These are phyloP conservation scores for Drosophila insularis DNA, from an alignment of 1,140 invertebrate genomes.

Conservation along the genomic window DNA sequence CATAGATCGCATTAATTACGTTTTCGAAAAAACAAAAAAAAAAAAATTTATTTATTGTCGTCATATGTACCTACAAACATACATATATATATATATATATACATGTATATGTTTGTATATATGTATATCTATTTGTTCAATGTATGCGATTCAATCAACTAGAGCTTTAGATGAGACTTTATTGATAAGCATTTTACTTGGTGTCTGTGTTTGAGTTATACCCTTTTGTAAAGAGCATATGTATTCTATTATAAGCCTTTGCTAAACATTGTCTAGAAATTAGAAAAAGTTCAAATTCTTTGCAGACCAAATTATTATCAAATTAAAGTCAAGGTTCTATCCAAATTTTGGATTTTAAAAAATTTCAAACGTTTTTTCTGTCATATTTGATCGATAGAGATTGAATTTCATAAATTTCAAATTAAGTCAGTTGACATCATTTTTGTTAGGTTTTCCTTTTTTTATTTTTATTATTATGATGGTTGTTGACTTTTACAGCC, in stretches of 20 bases:
- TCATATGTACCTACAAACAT: not conserved
- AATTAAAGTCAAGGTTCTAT: no score
- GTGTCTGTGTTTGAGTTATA: not conserved
- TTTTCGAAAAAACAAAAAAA: slow-evolving; percentile 42
- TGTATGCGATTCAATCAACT: not conserved
- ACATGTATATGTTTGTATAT: no score
- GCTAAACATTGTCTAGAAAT: no score
- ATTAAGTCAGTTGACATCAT: slow-evolving; percentile 3
- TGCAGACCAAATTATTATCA: no score
- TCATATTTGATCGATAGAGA: not conserved
- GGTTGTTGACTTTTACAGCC: not conserved
- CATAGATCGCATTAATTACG: slow-evolving; percentile 65
- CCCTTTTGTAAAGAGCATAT: no score
- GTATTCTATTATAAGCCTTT: no score
- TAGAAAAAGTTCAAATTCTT: no score
- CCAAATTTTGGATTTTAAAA: no score
- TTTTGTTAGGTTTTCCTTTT: not conserved
- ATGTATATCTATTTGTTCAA: not conserved
- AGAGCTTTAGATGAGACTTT: slow-evolving; percentile 12
- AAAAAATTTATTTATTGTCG: slow-evolving; percentile 7
- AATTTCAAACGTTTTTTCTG: no score
- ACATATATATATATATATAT: no score
- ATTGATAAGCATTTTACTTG: slow-evolving; percentile 11
- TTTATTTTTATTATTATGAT: not conserved
- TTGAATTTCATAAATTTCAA: not conserved